These are phyloP conservation scores for Panopea generosa DNA, from an alignment of 2,888 invertebrate species.

Conservation along the genomic window DNA sequence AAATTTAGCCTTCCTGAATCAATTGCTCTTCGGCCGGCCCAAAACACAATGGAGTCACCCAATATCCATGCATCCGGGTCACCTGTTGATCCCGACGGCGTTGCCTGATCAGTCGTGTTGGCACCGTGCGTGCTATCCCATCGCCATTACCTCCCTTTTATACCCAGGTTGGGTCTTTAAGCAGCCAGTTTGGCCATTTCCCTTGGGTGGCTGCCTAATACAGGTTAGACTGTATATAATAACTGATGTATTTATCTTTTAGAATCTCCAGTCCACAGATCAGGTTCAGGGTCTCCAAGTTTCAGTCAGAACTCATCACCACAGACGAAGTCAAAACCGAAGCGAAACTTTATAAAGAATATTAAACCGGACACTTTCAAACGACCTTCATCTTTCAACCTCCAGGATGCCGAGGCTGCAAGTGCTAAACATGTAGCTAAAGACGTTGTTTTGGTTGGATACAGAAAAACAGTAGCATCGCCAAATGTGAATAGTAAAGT, in stretches of 20 bases:
- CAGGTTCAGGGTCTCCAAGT: constrained; percentile 46
- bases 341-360: constrained; percentile 81
- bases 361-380: constrained; percentile 82
- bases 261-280: constrained; percentile 30
- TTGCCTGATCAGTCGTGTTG: too few species aligned
- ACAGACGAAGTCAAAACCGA: constrained; percentile 49
- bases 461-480: constrained; percentile 77
- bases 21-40: too few species aligned
- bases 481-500: constrained; percentile 57
- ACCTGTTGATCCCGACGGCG: too few species aligned
- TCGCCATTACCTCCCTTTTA: too few species aligned
- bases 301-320: constrained; percentile 54
- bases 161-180: too few species aligned
- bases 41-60: too few species aligned
- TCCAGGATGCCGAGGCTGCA: constrained; percentile 72
- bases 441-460: constrained; percentile 82
- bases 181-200: too few species aligned
- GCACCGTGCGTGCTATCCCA: too few species aligned
- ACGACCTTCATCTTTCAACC: constrained; percentile 81
- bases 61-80: too few species aligned
- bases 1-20: too few species aligned
- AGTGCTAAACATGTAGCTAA: constrained; percentile 58
- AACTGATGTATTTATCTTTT: constrained; percentile 24
- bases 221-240: too few species aligned
- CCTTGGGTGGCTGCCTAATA: too few species aligned